Evolutionary conservation across 2,888 invertebrate genomes (phyloP).

Genomic region (Epistrophe grossulariae): DNA sequence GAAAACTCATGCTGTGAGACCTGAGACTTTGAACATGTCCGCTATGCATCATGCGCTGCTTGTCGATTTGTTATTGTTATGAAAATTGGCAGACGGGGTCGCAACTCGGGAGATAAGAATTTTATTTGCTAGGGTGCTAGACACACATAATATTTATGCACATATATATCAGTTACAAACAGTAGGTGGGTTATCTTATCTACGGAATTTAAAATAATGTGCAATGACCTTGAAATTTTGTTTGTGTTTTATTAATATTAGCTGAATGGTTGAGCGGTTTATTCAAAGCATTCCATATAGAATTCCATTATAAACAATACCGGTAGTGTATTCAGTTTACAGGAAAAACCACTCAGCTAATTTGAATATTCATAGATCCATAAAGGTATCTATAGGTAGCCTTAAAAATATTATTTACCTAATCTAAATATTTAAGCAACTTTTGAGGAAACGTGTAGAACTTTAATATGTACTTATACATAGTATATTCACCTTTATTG

Average conservation of each 20-base stretch:
- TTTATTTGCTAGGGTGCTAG: background rate
- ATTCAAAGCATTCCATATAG: slow-evolving; percentile 27
- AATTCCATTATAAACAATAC: background rate
- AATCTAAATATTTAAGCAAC: background rate
- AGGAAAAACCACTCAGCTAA: slow-evolving; percentile 39
- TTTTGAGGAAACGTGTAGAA: background rate
- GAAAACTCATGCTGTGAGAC: slow-evolving; percentile 12
- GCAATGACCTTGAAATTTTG: slow-evolving; percentile 39
- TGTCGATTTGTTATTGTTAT: slow-evolving; percentile 13
- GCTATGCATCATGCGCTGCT: background rate
- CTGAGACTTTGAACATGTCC: slow-evolving; percentile 37
- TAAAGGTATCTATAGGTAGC: too few species aligned
- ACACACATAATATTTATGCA: background rate
- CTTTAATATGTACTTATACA: too few species aligned
- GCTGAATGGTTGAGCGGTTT: slow-evolving; percentile 15
- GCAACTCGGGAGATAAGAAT: slow-evolving; percentile 22
- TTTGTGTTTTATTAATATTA: background rate
- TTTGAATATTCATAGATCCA: slow-evolving; percentile 12
- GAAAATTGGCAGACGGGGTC: slow-evolving; percentile 56
- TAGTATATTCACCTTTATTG: too few species aligned
- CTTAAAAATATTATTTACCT: background rate
- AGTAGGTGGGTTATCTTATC: slow-evolving; percentile 49
- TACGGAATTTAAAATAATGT: slow-evolving; percentile 28
- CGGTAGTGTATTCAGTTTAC: slow-evolving; percentile 15
- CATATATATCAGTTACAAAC: slow-evolving; percentile 40